A percentile compares a stretch with the other conserved stretches of the same genome.
These are phyloP conservation scores for Alligator mississippiensis DNA, from an alignment of 2,113 vertebrate species.

Conservation along the genomic window DNA sequence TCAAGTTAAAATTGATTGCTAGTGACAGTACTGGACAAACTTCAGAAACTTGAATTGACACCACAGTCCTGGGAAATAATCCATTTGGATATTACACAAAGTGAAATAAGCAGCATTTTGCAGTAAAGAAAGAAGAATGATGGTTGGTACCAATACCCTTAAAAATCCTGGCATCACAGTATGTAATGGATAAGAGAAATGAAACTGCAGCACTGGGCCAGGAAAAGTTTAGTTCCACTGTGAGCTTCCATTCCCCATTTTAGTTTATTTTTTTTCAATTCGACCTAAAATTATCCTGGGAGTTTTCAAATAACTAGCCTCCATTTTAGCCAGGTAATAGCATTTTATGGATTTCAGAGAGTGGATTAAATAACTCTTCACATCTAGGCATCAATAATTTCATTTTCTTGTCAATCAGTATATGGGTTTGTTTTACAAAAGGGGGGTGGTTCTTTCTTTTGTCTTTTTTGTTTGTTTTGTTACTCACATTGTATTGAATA, in stretches of 20 bases:
- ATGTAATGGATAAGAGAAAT: not conserved
- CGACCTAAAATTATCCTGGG: not conserved
- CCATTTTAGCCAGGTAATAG: not conserved
- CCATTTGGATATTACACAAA: not conserved
- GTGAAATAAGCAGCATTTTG: not conserved
- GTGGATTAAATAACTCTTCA: not conserved
- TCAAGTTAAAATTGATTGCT: not conserved
- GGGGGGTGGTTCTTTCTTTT: not conserved
- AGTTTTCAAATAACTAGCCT: not conserved
- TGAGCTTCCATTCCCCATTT: slow-evolving; percentile 23
- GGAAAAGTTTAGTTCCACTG: slow-evolving; percentile 41
- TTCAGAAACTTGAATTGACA: not conserved
- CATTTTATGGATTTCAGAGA: not conserved
- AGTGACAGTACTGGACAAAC: no score
- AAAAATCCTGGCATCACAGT: not conserved
- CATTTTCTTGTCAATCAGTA: not conserved
- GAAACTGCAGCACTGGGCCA: not conserved
- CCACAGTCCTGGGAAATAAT: not conserved
- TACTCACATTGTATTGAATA: not conserved
- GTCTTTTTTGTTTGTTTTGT: not conserved
- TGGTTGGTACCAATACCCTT: not conserved
- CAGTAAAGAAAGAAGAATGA: not conserved
- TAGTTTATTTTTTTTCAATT: slow-evolving; percentile 13
- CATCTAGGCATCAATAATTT: not conserved
- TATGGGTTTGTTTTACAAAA: not conserved